Evolutionary conservation across 1,140 invertebrate species (phyloP), one percentile per base, ranked within the genome.

Genomic region (Camponotus pennsylvanicus): DNA sequence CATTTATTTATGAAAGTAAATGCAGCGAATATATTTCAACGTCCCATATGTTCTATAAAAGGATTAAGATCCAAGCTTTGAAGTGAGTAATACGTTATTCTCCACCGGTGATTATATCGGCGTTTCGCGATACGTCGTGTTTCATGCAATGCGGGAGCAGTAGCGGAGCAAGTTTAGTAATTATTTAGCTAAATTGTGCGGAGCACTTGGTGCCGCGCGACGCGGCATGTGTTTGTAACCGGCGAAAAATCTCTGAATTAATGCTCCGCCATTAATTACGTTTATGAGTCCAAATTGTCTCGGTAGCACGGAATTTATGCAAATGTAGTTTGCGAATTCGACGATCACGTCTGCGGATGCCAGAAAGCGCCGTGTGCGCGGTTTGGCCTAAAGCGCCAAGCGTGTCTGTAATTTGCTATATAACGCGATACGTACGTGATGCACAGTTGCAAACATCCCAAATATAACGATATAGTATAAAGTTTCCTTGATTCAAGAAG

Each of bases 111-210:
- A 84, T 90, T 87, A 89, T 75, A 82, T 84, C 57, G 73, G 66
- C 34, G 52, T 86, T 86, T 71, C 71, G 89, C 88, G 86, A 89
- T 89, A 88, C 80, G 80, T 90, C 82, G 86, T 52, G 64, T 61
- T 88, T 71, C 67, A 9, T 77, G 67, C 13, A 13, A 40, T 18
- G 69, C 11, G 79, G 69, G 13, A 45, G 18, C 55, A 75, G 79
- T 40, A 34, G 66, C 52, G 70, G 63, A 76, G 88, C 87, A 95
- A 95, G 94, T 95, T 95, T 93, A 89, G 94, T 93, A 95, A 95
- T 95, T 95, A 95, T 95, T 95, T 94, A 94, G 92, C 92, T 93
- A 93, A 94, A 94, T 95, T 95, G 93, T 95, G 93, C 95, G 92
- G 93, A 92, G 93, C 94, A 94, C 92, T 94, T 93, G 94, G 93